A percentile compares a stretch with the other conserved stretches of the same genome.
phyloP scores from a whole-genome alignment of 2,113 vertebrate species.

The Nothobranchius furzeri region DNA sequence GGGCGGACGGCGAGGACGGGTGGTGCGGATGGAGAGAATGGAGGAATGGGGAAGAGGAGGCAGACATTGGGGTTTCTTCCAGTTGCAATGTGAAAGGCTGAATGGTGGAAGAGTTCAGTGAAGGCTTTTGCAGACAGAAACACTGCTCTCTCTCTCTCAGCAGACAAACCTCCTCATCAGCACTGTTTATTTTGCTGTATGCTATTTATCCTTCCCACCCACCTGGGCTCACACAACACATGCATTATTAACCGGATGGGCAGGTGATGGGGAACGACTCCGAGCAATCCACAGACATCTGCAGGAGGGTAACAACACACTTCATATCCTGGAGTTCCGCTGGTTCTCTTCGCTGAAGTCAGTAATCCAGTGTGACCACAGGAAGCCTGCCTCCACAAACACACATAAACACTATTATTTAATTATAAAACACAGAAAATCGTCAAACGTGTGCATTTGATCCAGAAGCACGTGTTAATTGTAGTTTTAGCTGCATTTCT shows the following conservation, averaged over 20 bases:
- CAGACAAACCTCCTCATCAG: constrained; percentile 36
- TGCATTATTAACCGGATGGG: constrained; percentile 30
- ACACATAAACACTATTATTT: constrained; percentile 35
- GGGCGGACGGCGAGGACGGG: constrained; percentile 81
- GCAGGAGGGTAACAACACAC: constrained; percentile 49
- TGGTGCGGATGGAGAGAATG: constrained; percentile 83
- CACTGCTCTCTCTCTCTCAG: constrained; percentile 13
- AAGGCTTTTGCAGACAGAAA: constrained; percentile 2
- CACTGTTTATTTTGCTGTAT: constrained; percentile 6
- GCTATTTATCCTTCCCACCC: constrained; percentile 13
- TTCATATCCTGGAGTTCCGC: constrained; percentile 65
- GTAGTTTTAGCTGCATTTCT: too few species aligned
- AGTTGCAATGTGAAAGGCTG: constrained; percentile 53
- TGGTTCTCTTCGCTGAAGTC: constrained; percentile 62
- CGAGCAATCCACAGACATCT: constrained; percentile 30
- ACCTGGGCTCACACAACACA: constrained; percentile 19
- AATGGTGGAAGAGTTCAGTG: constrained; percentile 46
- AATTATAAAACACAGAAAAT: constrained; percentile 14
- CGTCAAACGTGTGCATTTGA: too few species aligned
- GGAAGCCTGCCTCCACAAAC: constrained; percentile 69
- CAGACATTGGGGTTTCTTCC: constrained; percentile 94
- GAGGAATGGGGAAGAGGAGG: constrained; percentile 90
- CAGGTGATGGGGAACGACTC: constrained; percentile 27
- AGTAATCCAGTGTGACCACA: constrained; percentile 73
- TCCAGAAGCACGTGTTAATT: neutral